phyloP scores from a whole-genome alignment of 2,797 vertebrate species.

The Smutsia gigantea region DNA sequence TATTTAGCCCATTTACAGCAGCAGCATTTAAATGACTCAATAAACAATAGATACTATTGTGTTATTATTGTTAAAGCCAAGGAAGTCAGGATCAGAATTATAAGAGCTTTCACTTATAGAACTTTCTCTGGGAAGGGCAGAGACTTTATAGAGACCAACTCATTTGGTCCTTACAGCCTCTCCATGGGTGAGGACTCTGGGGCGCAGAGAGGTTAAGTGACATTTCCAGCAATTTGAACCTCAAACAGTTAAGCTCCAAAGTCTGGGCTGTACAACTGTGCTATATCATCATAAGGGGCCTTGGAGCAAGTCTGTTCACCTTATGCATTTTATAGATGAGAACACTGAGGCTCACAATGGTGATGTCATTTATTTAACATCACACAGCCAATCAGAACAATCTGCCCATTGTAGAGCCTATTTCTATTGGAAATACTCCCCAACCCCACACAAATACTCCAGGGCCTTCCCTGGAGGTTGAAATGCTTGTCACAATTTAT shows the following conservation, averaged over 20 bases:
- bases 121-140: not conserved
- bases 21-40: not conserved
- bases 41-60: not conserved
- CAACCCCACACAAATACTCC: not conserved
- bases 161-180: not conserved
- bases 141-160: not conserved
- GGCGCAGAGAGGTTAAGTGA: not conserved
- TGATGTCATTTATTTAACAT: not conserved
- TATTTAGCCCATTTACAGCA: not conserved
- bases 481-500: constrained; percentile 41
- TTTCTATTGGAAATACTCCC: not conserved
- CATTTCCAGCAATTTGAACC: not conserved
- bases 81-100: not conserved
- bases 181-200: not conserved
- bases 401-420: not conserved
- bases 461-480: not conserved
- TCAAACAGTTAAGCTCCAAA: not conserved
- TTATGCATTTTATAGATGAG: constrained; percentile 24
- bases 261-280: not conserved
- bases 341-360: not conserved
- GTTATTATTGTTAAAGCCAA: not conserved
- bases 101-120: not conserved
- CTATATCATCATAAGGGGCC: not conserved
- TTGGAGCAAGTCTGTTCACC: not conserved
- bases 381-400: not conserved